These are phyloP conservation scores for Ischnura elegans DNA, from an alignment of 2,888 invertebrate species.

Conservation along the genomic window DNA sequence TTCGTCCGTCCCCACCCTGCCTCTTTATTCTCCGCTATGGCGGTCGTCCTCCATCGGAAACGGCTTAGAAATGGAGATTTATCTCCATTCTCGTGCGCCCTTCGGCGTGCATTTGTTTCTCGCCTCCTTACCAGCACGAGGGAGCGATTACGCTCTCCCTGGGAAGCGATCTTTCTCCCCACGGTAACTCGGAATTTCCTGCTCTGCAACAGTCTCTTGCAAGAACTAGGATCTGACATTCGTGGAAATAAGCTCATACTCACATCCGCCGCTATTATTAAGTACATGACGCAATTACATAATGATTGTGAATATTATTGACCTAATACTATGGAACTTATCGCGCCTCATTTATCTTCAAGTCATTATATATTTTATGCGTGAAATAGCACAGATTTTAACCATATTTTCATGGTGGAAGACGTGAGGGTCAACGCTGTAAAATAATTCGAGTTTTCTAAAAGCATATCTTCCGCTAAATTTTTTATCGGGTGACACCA, in stretches of 20 bases:
- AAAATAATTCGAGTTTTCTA: too few relatives aligned
- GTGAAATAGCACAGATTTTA: too few relatives aligned
- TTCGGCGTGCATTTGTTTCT: conserved; percentile 1
- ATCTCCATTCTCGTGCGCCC: background rate
- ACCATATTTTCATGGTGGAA: too few relatives aligned
- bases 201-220: background rate
- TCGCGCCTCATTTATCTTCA: too few relatives aligned
- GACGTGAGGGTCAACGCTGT: too few relatives aligned
- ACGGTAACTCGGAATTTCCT: background rate
- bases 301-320: too few relatives aligned
- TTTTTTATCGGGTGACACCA: too few relatives aligned
- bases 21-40: background rate
- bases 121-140: background rate
- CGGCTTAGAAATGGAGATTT: conserved; percentile 5
- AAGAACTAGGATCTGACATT: background rate
- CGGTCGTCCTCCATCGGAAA: background rate
- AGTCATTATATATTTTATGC: too few relatives aligned
- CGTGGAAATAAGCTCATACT: background rate
- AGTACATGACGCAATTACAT: too few relatives aligned
- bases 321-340: too few relatives aligned
- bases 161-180: background rate
- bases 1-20: background rate
- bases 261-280: too few relatives aligned
- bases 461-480: too few relatives aligned
- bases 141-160: background rate